Evolutionary conservation across 2,888 invertebrate genomes (phyloP).

Genomic region (Sminthurides aquaticus): DNA sequence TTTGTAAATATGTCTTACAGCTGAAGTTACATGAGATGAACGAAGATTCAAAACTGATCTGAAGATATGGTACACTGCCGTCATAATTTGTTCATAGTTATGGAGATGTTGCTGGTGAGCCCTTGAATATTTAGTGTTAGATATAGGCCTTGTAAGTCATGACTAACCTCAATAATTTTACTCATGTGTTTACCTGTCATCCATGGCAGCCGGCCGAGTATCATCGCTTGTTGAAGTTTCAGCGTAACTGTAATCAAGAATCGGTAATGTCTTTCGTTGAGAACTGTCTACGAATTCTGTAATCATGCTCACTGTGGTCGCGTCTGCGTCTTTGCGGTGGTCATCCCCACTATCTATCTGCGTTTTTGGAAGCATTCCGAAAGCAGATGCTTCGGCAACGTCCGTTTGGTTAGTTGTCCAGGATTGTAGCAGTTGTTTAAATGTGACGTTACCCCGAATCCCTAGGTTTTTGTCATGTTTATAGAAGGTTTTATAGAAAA

Average conservation of each 20-base stretch:
- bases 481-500: too few relatives aligned
- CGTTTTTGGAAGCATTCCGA: background rate
- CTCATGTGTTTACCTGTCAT: too few relatives aligned
- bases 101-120: constrained; percentile 29
- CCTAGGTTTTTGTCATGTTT: too few relatives aligned
- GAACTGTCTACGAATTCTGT: too few relatives aligned
- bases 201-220: too few relatives aligned
- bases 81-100: constrained; percentile 29
- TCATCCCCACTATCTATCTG: background rate
- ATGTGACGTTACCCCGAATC: constrained; percentile 20
- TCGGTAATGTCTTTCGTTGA: too few relatives aligned
- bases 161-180: too few relatives aligned
- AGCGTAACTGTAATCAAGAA: too few relatives aligned
- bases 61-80: constrained; percentile 31
- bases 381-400: background rate
- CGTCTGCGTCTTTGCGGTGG: too few relatives aligned
- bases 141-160: background rate
- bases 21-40: constrained; percentile 19
- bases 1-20: too few relatives aligned
- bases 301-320: too few relatives aligned
- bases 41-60: constrained; percentile 33
- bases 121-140: constrained; percentile 13
- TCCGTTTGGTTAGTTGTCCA: constrained; percentile 3
- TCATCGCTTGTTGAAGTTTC: too few relatives aligned
- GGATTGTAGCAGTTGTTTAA: constrained; percentile 25